phyloP scores from a whole-genome alignment of 2,113 vertebrate species.

The Mormyrus lacerda region DNA sequence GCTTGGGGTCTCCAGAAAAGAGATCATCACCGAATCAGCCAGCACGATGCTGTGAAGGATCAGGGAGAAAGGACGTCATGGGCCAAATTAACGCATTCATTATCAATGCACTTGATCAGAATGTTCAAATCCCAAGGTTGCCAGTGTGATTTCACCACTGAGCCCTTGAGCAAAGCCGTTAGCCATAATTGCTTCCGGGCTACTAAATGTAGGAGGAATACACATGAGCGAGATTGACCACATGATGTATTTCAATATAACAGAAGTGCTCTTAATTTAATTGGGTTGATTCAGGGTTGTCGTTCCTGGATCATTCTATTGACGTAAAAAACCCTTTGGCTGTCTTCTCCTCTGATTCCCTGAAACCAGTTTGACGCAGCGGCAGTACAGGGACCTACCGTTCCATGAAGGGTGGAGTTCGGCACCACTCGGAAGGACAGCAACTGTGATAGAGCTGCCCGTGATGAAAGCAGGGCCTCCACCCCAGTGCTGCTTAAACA shows the following conservation, averaged over 20 bases:
- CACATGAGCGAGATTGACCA: neutral
- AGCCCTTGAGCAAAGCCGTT: neutral
- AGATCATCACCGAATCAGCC: neutral
- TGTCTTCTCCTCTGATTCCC: neutral
- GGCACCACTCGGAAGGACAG: neutral
- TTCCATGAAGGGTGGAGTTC: neutral
- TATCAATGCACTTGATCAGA: neutral
- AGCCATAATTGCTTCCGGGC: neutral
- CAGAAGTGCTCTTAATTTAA: neutral
- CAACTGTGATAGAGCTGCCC: neutral
- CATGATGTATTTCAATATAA: neutral
- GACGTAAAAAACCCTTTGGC: neutral
- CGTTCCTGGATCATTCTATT: neutral
- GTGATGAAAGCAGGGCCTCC: neutral
- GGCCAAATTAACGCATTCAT: neutral
- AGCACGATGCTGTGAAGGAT: neutral
- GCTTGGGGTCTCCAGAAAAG: neutral
- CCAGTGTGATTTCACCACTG: neutral
- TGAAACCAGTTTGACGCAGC: neutral
- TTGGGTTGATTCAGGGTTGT: neutral
- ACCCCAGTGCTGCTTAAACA: neutral
- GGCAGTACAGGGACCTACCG: neutral
- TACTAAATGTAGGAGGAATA: neutral
- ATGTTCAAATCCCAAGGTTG: neutral
- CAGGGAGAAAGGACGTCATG: neutral